Conservation (phyloP, 2,797 vertebrate genomes). For the Oreortyx pictus region DNA sequence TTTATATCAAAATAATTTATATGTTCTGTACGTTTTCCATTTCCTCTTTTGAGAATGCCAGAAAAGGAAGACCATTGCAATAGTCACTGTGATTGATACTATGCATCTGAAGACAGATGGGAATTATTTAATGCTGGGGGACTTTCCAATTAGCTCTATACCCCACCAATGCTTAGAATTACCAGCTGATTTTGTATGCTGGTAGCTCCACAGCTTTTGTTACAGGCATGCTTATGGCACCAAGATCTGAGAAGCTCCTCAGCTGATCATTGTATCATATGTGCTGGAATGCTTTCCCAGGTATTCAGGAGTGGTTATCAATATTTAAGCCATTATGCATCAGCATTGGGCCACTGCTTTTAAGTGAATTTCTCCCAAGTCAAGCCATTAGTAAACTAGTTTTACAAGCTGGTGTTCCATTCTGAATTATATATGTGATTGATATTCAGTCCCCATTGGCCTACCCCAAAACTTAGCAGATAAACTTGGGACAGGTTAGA, state of each 20-base stretch:
- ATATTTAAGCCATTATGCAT: background rate
- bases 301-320: background rate
- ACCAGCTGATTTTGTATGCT: slow-evolving; percentile 2
- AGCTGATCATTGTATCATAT: background rate
- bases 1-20: slow-evolving; percentile 69
- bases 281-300: background rate
- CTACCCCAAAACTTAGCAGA: background rate
- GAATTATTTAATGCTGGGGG: slow-evolving; percentile 45
- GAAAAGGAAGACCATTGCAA: slow-evolving; percentile 8
- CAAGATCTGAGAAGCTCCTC: background rate
- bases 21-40: background rate
- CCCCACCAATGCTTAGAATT: background rate
- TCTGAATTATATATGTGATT: background rate
- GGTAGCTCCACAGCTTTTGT: slow-evolving; percentile 13
- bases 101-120: slow-evolving; percentile 53
- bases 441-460: background rate
- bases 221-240: background rate
- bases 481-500: background rate
- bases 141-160: slow-evolving; percentile 41
- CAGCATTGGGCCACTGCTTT: background rate
- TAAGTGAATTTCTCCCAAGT: background rate
- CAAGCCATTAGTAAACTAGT: background rate
- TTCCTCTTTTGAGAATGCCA: slow-evolving; percentile 44
- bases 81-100: slow-evolving; percentile 31
- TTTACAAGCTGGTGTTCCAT: background rate